Conservation (phyloP, 2,888 invertebrate species). For the Philhelius pedissequus region DNA sequence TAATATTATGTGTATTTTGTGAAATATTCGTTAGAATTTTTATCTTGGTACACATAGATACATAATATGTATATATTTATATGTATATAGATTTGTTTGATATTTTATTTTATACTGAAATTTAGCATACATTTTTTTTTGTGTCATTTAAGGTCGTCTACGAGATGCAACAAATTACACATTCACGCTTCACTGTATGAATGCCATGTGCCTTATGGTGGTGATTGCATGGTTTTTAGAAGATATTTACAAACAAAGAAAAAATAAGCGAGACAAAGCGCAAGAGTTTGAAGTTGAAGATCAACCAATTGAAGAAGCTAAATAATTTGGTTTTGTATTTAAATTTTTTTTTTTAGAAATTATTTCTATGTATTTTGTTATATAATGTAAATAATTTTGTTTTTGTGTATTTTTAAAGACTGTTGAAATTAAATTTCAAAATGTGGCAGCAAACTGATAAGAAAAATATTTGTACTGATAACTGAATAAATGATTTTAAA, state of each 20-base stretch:
- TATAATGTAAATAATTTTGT: neutral
- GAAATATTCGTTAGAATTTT: too few species aligned
- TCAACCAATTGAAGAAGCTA: neutral
- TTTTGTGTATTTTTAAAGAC: neutral
- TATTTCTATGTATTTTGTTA: neutral
- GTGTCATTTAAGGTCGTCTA: slow-evolving; percentile 83
- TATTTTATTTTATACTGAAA: too few species aligned
- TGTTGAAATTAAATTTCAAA: neutral
- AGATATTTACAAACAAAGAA: slow-evolving; percentile 56
- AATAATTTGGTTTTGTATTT: slow-evolving; percentile 11
- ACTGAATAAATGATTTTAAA: neutral
- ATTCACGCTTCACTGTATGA: slow-evolving; percentile 83
- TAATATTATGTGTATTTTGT: too few species aligned
- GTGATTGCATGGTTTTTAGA: slow-evolving; percentile 84
- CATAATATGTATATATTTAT: too few species aligned
- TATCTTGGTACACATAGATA: too few species aligned
- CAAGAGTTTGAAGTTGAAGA: neutral
- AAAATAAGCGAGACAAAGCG: neutral
- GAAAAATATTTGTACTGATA: neutral
- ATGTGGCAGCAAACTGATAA: neutral
- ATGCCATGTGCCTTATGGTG: slow-evolving; percentile 83
- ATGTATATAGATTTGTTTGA: too few species aligned
- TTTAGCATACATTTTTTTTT: too few species aligned
- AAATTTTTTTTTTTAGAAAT: neutral
- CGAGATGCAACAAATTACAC: slow-evolving; percentile 82